Conservation (phyloP, 1,140 invertebrate genomes). For the Physella acuta region DNA sequence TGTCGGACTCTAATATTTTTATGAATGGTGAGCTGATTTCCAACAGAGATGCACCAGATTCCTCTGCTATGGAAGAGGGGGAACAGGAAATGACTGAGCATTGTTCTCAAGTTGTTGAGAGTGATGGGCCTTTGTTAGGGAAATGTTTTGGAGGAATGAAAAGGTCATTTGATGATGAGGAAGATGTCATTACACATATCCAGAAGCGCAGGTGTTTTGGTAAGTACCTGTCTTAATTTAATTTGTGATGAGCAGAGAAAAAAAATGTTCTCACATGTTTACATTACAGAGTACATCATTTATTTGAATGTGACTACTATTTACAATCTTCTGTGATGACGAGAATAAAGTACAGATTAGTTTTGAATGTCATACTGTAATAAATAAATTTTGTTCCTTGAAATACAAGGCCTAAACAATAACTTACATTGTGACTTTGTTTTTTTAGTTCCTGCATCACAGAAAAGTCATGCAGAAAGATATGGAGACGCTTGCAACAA, state of each 20-base stretch:
- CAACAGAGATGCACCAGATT: not conserved
- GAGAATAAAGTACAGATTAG: too few species aligned
- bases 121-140: too few species aligned
- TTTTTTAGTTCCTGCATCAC: conserved; percentile 9
- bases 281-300: too few species aligned
- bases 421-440: not conserved
- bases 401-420: too few species aligned
- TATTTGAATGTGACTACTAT: too few species aligned
- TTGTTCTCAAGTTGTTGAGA: not conserved
- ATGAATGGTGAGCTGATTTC: conserved; percentile 18
- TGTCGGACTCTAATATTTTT: conserved; percentile 10
- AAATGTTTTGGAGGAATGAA: not conserved
- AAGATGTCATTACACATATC: conserved; percentile 3
- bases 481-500: conserved; percentile 25
- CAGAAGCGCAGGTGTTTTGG: conserved; percentile 21
- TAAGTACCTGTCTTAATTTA: too few species aligned
- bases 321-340: not conserved
- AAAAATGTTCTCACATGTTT: too few species aligned
- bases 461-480: conserved; percentile 2
- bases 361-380: too few species aligned
- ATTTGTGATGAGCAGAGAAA: too few species aligned
- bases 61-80: conserved; percentile 12
- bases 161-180: conserved; percentile 15
- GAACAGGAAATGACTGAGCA: not conserved
- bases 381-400: too few species aligned